These are phyloP conservation scores for Trigoniulus corallinus DNA, from an alignment of 1,140 invertebrate species.

Conservation along the genomic window DNA sequence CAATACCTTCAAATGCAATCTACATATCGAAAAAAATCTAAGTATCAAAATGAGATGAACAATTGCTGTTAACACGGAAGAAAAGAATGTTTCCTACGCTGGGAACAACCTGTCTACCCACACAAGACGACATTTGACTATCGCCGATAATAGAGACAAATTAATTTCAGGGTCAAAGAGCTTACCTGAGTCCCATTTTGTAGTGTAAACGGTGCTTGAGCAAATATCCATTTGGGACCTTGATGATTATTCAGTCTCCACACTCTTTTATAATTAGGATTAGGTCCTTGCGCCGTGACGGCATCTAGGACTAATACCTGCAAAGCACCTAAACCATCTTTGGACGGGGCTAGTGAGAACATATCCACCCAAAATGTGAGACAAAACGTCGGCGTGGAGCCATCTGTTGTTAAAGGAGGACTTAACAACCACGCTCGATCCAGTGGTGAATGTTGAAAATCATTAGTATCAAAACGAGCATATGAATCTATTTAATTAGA, in stretches of 20 bases:
- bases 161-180: background rate
- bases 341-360: background rate
- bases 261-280: background rate
- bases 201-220: background rate
- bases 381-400: background rate
- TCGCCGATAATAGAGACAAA: no score
- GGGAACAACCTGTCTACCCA: no score
- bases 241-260: slow-evolving; percentile 7
- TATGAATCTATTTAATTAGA: slow-evolving; percentile 8
- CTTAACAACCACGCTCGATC: slow-evolving; percentile 5
- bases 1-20: slow-evolving; percentile 8
- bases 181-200: background rate
- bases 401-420: background rate
- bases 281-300: background rate
- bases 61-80: no score
- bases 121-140: no score
- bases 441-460: slow-evolving; percentile 6
- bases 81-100: no score
- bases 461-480: slow-evolving; percentile 5
- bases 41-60: background rate
- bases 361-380: slow-evolving; percentile 5
- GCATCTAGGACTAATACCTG: slow-evolving; percentile 1
- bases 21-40: background rate
- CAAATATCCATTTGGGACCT: slow-evolving; percentile 1
- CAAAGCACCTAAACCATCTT: slow-evolving; percentile 5